Evolutionary conservation across 2,888 invertebrate species (phyloP).

Genomic region (Iphiclides podalirius): DNA sequence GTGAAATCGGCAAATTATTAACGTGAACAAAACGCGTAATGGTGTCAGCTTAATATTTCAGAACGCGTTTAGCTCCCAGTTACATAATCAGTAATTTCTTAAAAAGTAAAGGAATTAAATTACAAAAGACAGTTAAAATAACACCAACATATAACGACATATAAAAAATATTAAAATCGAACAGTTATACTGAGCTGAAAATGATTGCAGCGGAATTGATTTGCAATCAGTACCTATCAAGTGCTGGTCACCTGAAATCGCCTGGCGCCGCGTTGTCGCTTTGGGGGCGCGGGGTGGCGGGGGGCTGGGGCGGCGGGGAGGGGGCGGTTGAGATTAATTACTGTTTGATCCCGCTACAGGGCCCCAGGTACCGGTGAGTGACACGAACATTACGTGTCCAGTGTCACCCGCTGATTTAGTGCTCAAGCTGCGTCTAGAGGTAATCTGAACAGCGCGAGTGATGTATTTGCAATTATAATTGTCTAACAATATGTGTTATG

Average conservation of each 20-base stretch:
- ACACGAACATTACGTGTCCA: conserved; percentile 32
- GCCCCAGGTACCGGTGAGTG: conserved; percentile 47
- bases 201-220: conserved; percentile 13
- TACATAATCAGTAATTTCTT: too few relatives aligned
- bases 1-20: too few relatives aligned
- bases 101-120: too few relatives aligned
- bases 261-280: conserved; percentile 53
- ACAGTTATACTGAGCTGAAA: too few relatives aligned
- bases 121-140: too few relatives aligned
- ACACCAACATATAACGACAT: too few relatives aligned
- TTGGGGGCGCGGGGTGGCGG: conserved; percentile 26
- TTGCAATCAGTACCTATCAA: conserved; percentile 26
- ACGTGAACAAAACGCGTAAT: too few relatives aligned
- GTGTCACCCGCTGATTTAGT: conserved; percentile 51
- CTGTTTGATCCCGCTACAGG: conserved; percentile 61
- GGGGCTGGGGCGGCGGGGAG: conserved; percentile 25
- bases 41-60: too few relatives aligned
- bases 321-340: conserved; percentile 62
- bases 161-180: too few relatives aligned
- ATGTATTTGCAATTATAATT: conserved; percentile 13
- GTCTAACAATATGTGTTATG: too few relatives aligned
- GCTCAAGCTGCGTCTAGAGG: conserved; percentile 25
- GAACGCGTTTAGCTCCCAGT: too few relatives aligned
- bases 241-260: conserved; percentile 54
- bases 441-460: conserved; percentile 17